Evolutionary conservation across 2,888 invertebrate genomes (phyloP).

Genomic region (Volucella inflata): DNA sequence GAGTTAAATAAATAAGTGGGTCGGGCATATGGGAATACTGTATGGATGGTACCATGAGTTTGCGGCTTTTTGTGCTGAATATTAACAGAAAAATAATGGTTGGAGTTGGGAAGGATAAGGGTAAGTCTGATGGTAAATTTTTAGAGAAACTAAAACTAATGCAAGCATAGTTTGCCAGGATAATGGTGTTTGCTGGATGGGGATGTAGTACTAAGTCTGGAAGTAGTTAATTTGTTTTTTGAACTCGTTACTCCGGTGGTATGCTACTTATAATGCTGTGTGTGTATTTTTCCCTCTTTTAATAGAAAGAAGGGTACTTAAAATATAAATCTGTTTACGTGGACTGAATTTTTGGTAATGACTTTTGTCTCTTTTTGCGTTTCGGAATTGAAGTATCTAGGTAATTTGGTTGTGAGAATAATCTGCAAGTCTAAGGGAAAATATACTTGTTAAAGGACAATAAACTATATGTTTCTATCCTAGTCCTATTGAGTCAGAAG

Average conservation of each 20-base stretch:
- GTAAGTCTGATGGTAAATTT: neutral
- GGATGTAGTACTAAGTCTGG: neutral
- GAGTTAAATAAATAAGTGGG: constrained; percentile 52
- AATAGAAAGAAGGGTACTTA: neutral
- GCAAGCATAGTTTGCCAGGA: constrained; percentile 39
- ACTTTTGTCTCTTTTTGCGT: neutral
- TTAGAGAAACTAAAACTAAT: constrained; percentile 21
- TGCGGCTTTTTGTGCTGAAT: constrained; percentile 18
- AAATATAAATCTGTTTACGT: constrained; percentile 18
- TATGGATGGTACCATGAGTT: neutral
- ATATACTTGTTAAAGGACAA: too few relatives aligned
- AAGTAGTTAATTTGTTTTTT: constrained; percentile 47
- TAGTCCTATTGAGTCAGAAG: too few relatives aligned
- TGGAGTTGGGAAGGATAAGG: neutral
- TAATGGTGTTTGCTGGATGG: constrained; percentile 48
- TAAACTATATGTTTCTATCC: too few relatives aligned
- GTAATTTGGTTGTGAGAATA: too few relatives aligned
- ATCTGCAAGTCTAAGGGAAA: too few relatives aligned
- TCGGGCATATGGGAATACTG: neutral
- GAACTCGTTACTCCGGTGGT: neutral
- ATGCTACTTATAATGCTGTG: neutral
- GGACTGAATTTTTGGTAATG: neutral
- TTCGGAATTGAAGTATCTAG: neutral
- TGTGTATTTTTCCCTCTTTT: neutral
- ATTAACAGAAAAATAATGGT: constrained; percentile 47